phyloP scores from a whole-genome alignment of 2,797 vertebrate genomes.

The Cheirogaleus major region DNA sequence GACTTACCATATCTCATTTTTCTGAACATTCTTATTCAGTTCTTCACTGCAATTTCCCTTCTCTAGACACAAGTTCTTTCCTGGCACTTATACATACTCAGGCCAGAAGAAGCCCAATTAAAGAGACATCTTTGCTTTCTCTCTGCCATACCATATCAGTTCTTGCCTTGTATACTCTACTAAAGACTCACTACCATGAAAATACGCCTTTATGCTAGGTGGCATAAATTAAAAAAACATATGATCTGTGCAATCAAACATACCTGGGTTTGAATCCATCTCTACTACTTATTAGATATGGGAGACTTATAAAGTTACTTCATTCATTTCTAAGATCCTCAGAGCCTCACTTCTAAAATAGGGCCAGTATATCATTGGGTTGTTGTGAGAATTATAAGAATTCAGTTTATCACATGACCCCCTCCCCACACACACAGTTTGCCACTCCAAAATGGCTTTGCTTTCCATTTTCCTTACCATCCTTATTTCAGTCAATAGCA shows the following conservation, averaged over 20 bases:
- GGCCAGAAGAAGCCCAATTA: neutral
- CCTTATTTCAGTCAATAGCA: neutral
- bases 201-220: neutral
- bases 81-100: neutral
- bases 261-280: neutral
- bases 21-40: neutral
- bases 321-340: neutral
- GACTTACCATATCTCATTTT: neutral
- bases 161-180: neutral
- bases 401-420: neutral
- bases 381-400: neutral
- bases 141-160: neutral
- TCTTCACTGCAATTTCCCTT: neutral
- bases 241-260: neutral
- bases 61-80: neutral
- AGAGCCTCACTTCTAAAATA: neutral
- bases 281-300: neutral
- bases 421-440: neutral
- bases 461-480: neutral
- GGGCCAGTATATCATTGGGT: neutral
- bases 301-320: neutral
- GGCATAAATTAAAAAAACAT: neutral
- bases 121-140: neutral
- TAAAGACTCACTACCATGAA: slow-evolving; percentile 7
- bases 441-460: neutral